Base-by-base conservation (phyloP, 2,797 vertebrate species). In the Meriones psammophilus region DNA sequence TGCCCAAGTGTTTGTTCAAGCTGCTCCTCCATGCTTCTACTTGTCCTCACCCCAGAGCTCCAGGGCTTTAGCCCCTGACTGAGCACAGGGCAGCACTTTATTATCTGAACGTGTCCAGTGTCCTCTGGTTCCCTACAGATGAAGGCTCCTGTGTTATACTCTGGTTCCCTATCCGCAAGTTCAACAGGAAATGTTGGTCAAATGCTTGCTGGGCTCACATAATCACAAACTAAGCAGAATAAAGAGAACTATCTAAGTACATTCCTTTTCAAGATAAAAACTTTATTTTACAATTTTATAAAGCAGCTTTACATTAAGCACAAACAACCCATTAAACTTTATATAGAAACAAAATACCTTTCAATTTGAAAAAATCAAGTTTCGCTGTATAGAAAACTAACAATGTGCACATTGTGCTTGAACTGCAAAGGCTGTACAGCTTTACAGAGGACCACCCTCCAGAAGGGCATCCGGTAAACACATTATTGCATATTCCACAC, bases 371-470 rank as follows among this genome's bases (percentile, higher is more conserved):
- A 98, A 99, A 98, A 98, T 98, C 98, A 97, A 78, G 96, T 98
- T 98, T 97, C 97, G 98, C 98, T 96, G 98, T 98, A 98, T 99
- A 99, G 98, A 99, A 99, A 99, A 99, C 99, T 99, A 99, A 98
- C 99, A n/a, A 96, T 99, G 99, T 99, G 99, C 99, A 99, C 99
- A 99, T 99, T 99, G 99, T 99, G 99, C 99, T 99, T 99, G 96
- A 98, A 99, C 99, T 99, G 99, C 98, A 98, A 99, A 99, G 98
- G 99, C 99, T 99, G 98, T 99, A 99, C 99, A 99, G 99, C 99
- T 98, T 98, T 98, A 98, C 98, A 98, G 95, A 99, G 99, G 99
- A 98, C 98, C 96, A 46, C 98, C 98, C 97, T 98, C 98, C 96
- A 97, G 90, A 98, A 98, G 98, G 98, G 98, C 98, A 98, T 98